Percentiles rank a stretch among this genome's conserved stretches.
These are phyloP conservation scores for Trinorchestia longiramus DNA, from an alignment of 1,140 invertebrate genomes.

Conservation along the genomic window DNA sequence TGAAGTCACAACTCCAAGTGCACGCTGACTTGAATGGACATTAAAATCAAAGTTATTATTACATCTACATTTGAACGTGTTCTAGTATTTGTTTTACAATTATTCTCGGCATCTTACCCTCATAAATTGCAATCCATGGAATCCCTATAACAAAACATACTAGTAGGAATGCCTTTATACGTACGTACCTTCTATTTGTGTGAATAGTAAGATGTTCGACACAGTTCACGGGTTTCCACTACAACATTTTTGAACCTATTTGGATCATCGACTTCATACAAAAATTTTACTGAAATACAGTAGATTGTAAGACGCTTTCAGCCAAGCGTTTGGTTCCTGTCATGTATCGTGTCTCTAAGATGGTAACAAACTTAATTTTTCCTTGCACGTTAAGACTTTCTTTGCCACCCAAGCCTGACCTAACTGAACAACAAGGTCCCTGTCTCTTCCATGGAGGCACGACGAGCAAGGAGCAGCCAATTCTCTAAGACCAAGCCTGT, in stretches of 20 bases:
- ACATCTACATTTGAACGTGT: too few relatives aligned
- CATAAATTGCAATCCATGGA: too few relatives aligned
- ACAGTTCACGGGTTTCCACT: background rate
- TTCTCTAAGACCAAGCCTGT: constrained; percentile 26
- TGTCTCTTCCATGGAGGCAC: background rate
- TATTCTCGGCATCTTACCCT: too few relatives aligned
- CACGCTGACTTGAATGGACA: too few relatives aligned
- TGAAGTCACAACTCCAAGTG: too few relatives aligned
- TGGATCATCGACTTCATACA: background rate
- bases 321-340: background rate
- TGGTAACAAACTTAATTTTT: background rate
- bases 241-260: background rate
- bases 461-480: background rate
- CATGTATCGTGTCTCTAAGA: background rate
- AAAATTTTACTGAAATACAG: background rate
- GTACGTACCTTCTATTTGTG: background rate
- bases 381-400: background rate
- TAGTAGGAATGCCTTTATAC: too few relatives aligned
- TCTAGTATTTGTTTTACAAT: too few relatives aligned
- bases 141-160: too few relatives aligned
- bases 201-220: background rate
- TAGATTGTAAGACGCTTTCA: background rate
- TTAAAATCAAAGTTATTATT: too few relatives aligned
- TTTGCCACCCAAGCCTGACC: background rate
- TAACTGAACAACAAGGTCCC: background rate